These are phyloP conservation scores for Amblyopsis hoosieri DNA, from an alignment of 2,797 vertebrate genomes.

Conservation along the genomic window DNA sequence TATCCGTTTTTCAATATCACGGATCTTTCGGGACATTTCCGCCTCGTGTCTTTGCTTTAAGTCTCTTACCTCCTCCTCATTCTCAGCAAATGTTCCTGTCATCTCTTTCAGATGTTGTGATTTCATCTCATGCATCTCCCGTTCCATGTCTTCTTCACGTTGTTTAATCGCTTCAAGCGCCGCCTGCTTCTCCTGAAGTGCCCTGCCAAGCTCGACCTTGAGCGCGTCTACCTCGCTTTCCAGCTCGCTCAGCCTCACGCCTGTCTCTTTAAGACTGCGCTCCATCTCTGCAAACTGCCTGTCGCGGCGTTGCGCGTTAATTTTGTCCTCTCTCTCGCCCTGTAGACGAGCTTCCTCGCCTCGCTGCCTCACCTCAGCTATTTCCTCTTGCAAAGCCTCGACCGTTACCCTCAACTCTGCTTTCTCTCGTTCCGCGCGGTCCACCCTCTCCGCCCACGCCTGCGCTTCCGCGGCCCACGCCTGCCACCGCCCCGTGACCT, in stretches of 20 bases:
- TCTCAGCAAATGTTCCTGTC: conserved; percentile 22
- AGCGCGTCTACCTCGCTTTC: conserved; percentile 39
- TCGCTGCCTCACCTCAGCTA: conserved; percentile 34
- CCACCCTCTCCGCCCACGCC: conserved; percentile 26
- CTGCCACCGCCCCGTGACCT: conserved; percentile 18
- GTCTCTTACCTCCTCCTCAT: conserved; percentile 6
- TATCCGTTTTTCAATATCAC: conserved; percentile 31
- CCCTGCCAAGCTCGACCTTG: conserved; percentile 9
- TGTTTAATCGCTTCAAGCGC: conserved; percentile 23
- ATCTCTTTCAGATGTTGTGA: conserved; percentile 48
- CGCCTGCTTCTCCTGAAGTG: conserved; percentile 44
- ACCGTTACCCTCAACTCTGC: conserved; percentile 35
- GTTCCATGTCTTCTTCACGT: conserved; percentile 40
- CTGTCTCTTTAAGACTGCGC: conserved; percentile 38
- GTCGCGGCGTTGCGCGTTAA: conserved; percentile 22
- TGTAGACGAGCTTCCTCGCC: conserved; percentile 25
- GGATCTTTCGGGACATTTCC: not conserved
- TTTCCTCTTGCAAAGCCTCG: conserved; percentile 39
- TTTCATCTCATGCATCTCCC: conserved; percentile 24
- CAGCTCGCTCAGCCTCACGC: conserved; percentile 46
- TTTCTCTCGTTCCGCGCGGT: conserved; percentile 42
- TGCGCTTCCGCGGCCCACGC: conserved; percentile 35
- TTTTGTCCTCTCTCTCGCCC: conserved; percentile 14
- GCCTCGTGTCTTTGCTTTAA: not conserved
- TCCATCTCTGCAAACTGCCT: conserved; percentile 20